Percentiles rank a stretch among this genome's conserved stretches.
These are phyloP conservation scores for Hippocampus barbouri DNA, from an alignment of 2,113 vertebrate genomes.

Conservation along the genomic window DNA sequence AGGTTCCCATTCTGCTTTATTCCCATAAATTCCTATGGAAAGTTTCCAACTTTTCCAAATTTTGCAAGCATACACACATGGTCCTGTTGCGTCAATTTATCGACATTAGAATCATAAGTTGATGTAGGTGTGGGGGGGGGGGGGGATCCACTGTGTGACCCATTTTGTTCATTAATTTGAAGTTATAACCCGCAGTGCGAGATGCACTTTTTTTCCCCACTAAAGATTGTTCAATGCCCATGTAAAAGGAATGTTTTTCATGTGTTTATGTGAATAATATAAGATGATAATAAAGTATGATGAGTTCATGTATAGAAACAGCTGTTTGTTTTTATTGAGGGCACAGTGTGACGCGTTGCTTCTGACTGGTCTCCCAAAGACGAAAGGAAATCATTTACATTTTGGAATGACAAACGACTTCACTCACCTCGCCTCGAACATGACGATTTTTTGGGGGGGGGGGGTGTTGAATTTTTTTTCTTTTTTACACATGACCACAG, in stretches of 20 bases:
- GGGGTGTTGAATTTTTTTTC: neutral
- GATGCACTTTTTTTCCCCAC: slow-evolving; percentile 2
- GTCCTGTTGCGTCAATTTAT: neutral
- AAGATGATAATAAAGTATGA: neutral
- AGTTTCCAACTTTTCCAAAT: neutral
- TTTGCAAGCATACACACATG: neutral
- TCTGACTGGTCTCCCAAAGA: slow-evolving; percentile 61
- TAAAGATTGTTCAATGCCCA: slow-evolving; percentile 28
- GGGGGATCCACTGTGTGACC: slow-evolving; percentile 17
- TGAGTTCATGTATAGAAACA: slow-evolving; percentile 56
- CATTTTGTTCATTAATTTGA: slow-evolving; percentile 30
- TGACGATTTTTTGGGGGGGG: slow-evolving; percentile 2
- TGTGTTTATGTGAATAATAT: neutral
- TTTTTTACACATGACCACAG: slow-evolving; percentile 59
- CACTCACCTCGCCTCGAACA: slow-evolving; percentile 23
- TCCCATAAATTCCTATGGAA: neutral
- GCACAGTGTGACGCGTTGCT: slow-evolving; percentile 69
- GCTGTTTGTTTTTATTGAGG: slow-evolving; percentile 73
- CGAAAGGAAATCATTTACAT: slow-evolving; percentile 53
- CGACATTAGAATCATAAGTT: neutral
- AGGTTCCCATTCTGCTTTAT: no score
- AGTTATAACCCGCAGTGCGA: neutral
- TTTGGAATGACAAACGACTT: slow-evolving; percentile 60
- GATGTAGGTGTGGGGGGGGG: neutral
- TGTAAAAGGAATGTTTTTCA: slow-evolving; percentile 31